Evolutionary conservation across 2,797 vertebrate genomes (phyloP).

Genomic region (Poecilia velifera): DNA sequence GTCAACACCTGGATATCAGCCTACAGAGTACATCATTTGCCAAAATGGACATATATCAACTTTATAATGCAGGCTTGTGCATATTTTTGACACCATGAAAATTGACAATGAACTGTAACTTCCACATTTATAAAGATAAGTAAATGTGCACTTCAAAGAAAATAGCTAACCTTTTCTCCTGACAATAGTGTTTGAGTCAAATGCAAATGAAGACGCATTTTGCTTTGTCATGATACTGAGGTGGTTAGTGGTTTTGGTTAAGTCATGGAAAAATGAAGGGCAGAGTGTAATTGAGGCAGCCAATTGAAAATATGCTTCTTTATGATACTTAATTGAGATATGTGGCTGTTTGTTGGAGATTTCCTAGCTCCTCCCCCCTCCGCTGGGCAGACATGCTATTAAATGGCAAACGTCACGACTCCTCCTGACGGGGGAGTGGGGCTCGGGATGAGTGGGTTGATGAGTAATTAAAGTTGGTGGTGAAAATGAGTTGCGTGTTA

Average conservation of each 20-base stretch:
- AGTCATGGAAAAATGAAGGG: constrained; percentile 50
- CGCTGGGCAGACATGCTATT: constrained; percentile 53
- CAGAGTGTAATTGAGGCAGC: constrained; percentile 50
- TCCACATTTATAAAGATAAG: neutral
- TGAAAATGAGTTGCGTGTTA: constrained; percentile 28
- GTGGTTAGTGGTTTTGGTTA: constrained; percentile 25
- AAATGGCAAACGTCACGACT: constrained; percentile 71
- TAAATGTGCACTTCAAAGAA: neutral
- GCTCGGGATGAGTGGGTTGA: constrained; percentile 41
- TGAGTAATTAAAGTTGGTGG: constrained; percentile 49
- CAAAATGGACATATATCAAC: neutral
- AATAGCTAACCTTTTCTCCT: constrained; percentile 18
- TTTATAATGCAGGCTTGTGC: neutral
- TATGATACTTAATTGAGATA: constrained; percentile 71
- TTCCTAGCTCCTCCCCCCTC: constrained; percentile 32
- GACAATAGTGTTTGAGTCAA: constrained; percentile 5
- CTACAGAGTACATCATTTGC: neutral
- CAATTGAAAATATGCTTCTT: constrained; percentile 52
- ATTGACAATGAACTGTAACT: neutral
- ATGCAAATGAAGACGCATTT: constrained; percentile 7
- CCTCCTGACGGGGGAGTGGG: constrained; percentile 56
- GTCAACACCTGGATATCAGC: neutral
- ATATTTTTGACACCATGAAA: neutral
- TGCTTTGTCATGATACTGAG: constrained; percentile 10
- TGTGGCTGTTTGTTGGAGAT: constrained; percentile 59